Evolutionary conservation across 2,797 vertebrate species (phyloP), one percentile per base, ranked within the genome.

Genomic region (Epinephelus awoara): DNA sequence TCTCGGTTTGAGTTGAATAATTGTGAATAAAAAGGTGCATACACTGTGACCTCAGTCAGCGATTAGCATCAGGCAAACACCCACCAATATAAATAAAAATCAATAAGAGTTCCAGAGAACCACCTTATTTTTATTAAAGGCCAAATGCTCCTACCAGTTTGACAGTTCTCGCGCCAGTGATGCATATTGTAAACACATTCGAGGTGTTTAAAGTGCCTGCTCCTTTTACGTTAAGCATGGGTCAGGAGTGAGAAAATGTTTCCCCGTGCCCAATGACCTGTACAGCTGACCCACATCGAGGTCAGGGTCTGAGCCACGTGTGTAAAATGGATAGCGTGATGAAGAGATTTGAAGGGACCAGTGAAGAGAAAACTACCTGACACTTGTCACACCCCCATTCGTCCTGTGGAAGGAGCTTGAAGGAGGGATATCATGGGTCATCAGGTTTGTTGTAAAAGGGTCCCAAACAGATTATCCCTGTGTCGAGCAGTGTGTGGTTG

Each of bases 51-150:
- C 62, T 56, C 10, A 54, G 58, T 47, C 12, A 9, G 65, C 9
- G 47, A 72, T 85, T 65, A 72, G 80, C 70, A 70, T 70, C 34
- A 57, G 46, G 19, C 62, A 81, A 77, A 85, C 67, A 83, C 68
- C 55, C 77, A 79, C 67, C 0, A 47, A 55, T 27, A 56, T 65
- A 75, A 82, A 76, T 72, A 56, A 55, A 83, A 85, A 84, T 86
- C 67, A 85, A 79, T 72, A 62, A n/a, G 10, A 11, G 67, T 46
- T 68, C 58, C 18, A 62, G 38, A 77, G 25, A 73, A 65, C 21
- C 17, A 19, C 1, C 17, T 44, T 46, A 67, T 62, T 44, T 52
- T 3, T 5, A 61, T 13, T 19, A 50, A 78, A 74, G n/a, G 17
- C 1, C 54, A 7, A 49, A 6, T 61, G 4, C 19, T 64, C 25